Conservation (phyloP, 2,797 vertebrate species). For the Prionace glauca region DNA sequence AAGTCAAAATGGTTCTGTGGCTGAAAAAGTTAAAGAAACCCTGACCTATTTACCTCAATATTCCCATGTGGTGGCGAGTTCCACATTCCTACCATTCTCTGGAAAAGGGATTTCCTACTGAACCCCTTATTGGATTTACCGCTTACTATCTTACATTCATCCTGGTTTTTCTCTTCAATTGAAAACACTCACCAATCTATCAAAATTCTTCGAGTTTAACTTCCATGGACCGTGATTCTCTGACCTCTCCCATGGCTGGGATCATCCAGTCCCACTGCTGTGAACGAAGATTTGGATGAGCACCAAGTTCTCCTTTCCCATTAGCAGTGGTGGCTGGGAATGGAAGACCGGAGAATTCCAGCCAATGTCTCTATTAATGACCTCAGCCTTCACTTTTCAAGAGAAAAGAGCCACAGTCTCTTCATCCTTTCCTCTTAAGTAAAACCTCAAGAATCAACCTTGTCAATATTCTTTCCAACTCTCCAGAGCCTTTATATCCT, state of each 20-base stretch:
- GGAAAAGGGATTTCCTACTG: not conserved
- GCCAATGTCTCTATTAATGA: not conserved
- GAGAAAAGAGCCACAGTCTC: not conserved
- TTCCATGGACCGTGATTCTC: too few species aligned
- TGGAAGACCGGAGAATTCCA: too few species aligned
- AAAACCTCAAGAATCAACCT: not conserved
- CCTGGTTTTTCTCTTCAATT: not conserved
- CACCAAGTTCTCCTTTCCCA: too few species aligned
- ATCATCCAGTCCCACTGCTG: too few species aligned
- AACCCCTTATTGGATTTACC: not conserved
- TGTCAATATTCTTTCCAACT: not conserved
- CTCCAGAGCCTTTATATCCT: not conserved
- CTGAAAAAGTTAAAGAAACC: too few species aligned
- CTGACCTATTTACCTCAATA: not conserved
- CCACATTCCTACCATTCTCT: not conserved
- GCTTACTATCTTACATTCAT: not conserved
- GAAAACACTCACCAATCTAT: too few species aligned
- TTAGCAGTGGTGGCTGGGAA: too few species aligned
- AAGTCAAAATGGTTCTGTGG: too few species aligned
- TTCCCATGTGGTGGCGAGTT: not conserved
- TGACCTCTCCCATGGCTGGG: too few species aligned
- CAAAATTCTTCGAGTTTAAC: too few species aligned
- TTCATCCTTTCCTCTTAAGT: not conserved
- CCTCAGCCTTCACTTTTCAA: not conserved
- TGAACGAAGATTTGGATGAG: too few species aligned